Evolutionary conservation across 2,113 vertebrate species (phyloP).

Genomic region (Calcarius ornatus): DNA sequence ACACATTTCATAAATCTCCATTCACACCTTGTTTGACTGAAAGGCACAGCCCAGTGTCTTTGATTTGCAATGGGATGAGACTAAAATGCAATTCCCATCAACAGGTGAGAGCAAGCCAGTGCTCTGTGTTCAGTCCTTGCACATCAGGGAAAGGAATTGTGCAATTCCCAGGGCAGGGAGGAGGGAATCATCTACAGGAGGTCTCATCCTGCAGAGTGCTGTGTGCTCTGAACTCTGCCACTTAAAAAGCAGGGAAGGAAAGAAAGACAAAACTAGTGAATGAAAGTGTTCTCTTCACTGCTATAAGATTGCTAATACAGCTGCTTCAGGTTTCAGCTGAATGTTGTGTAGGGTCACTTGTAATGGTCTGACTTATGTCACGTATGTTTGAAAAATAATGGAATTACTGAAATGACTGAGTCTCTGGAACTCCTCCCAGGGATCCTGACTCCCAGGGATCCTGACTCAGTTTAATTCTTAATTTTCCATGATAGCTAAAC

Average conservation of each 20-base stretch:
- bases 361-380: background rate
- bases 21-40: background rate
- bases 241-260: background rate
- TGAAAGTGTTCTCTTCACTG: background rate
- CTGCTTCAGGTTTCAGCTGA: background rate
- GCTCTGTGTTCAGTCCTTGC: background rate
- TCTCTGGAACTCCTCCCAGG: background rate
- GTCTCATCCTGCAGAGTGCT: background rate
- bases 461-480: background rate
- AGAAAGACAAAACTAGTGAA: background rate
- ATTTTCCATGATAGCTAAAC: background rate
- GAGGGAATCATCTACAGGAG: background rate
- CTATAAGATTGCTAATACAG: background rate
- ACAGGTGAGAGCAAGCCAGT: background rate
- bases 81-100: background rate
- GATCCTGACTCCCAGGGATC: background rate
- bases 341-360: background rate
- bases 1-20: background rate
- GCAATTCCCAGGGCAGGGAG: background rate
- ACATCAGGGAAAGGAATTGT: background rate
- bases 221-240: background rate
- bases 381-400: background rate
- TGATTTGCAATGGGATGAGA: background rate
- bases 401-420: background rate
- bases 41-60: background rate